Conservation (phyloP, 2,797 vertebrate genomes). For the Sebastes goodei region DNA sequence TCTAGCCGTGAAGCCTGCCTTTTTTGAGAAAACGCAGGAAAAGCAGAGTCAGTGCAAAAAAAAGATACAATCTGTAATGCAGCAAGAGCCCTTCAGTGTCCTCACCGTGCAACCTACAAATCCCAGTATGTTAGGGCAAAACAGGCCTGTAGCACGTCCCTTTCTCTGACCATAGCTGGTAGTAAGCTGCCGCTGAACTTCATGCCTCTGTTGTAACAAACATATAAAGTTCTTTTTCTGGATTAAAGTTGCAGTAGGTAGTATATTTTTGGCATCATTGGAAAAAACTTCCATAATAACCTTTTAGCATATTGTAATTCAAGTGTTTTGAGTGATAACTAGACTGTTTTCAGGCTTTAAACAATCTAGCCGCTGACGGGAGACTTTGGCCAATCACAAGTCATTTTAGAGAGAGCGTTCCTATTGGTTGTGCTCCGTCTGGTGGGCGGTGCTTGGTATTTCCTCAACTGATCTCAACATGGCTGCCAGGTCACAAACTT, state of each 20-base stretch:
- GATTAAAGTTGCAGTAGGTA: not conserved
- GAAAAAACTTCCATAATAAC: no score
- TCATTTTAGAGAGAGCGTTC: no score
- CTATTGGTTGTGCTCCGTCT: no score
- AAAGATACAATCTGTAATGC: not conserved
- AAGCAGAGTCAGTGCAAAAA: not conserved
- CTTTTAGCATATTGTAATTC: no score
- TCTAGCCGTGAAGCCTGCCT: not conserved
- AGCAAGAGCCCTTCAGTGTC: conserved; percentile 1
- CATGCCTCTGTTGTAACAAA: not conserved
- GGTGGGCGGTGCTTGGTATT: no score
- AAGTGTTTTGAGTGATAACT: no score
- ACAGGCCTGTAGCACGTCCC: not conserved
- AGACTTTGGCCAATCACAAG: no score
- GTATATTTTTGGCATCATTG: no score
- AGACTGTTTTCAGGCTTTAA: no score
- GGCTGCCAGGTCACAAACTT: no score
- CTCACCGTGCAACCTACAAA: not conserved
- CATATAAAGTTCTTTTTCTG: not conserved
- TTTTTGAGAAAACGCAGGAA: conserved; percentile 5
- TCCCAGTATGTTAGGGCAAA: not conserved
- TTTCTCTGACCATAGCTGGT: not conserved
- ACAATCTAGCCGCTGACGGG: no score
- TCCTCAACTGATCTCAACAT: no score
- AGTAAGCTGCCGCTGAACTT: not conserved